Base-by-base conservation (phyloP, 37 sponge, comb jelly and placozoan genomes). In the Bolinopsis microptera region DNA sequence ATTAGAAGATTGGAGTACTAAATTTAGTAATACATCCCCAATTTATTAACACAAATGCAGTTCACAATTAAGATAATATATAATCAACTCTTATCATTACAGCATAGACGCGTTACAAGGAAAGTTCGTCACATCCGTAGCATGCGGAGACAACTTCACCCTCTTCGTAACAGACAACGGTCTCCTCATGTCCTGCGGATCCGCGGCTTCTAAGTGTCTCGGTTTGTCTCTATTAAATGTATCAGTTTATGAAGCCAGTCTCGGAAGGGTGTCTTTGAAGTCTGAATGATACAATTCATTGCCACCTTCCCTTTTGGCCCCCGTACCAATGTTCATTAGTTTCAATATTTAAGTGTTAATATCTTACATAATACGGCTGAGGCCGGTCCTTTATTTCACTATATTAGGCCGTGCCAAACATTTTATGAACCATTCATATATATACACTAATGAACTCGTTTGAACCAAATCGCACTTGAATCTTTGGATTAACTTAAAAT, bases 101-200 rank as follows among this genome's bases (percentile, higher is more conserved):
- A 86, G 90, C 24, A 41, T 86, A 2, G 90, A 86, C 26, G 21
- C 90, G 9, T 48, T 86, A 13, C 90, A 86, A 39, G 90, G 90
- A 0, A 86, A 86, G 90, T 86, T 33, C 61, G 61, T 86, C 8
- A 41, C 90, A 37, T 86, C 90, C 1, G 95, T 95, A 21, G 96
- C 96, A 34, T 97, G 97, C 95, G 97, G 97, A 0, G 96, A 96
- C 39, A 96, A 96, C 93, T 97, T 96, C 93, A 95, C 93, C 61
- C 75, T 97, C 41, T 97, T 98, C 48, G 76, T 96, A 22, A 98
- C 90, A 90, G 97, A 97, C 69, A 98, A 97, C 28, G 96, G 96
- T 2, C 94, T 98, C 35, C 93, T 96, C 48, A 94, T 98, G 97
- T 94, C 96, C 0, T 96, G 97, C 94, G 99, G 99, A 23, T 76